phyloP scores from a whole-genome alignment of 1,140 invertebrate species.

The Leptopilina clavipes region DNA sequence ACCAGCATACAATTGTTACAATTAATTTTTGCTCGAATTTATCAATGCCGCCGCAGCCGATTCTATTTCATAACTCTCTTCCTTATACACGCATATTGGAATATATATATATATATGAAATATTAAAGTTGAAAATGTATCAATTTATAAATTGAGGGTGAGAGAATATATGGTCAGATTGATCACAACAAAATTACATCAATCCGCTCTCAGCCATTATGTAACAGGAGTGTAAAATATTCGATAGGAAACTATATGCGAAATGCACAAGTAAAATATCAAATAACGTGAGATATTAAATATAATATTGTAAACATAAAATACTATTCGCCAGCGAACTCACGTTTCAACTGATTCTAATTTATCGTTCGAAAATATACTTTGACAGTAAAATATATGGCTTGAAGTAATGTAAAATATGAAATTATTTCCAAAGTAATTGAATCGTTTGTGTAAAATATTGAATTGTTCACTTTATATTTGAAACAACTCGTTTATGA shows the following conservation, averaged over 20 bases:
- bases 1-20: constrained; percentile 16
- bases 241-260: neutral
- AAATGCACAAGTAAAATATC: neutral
- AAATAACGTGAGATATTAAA: no score
- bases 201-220: neutral
- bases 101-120: constrained; percentile 26
- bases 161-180: neutral
- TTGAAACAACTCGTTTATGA: no score
- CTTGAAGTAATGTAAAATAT: no score
- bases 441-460: no score
- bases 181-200: neutral
- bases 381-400: no score
- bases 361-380: no score
- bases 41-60: neutral
- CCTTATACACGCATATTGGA: neutral
- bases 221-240: neutral
- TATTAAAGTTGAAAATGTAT: neutral
- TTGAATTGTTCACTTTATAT: no score
- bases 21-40: neutral
- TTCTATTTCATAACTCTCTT: constrained; percentile 1
- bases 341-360: no score
- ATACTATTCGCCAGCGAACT: no score
- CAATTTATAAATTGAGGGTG: neutral
- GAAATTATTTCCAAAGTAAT: no score
- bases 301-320: no score